phyloP scores from a whole-genome alignment of 53 echinoderm and acorn worm genomes.

The Arbacia lixula region DNA sequence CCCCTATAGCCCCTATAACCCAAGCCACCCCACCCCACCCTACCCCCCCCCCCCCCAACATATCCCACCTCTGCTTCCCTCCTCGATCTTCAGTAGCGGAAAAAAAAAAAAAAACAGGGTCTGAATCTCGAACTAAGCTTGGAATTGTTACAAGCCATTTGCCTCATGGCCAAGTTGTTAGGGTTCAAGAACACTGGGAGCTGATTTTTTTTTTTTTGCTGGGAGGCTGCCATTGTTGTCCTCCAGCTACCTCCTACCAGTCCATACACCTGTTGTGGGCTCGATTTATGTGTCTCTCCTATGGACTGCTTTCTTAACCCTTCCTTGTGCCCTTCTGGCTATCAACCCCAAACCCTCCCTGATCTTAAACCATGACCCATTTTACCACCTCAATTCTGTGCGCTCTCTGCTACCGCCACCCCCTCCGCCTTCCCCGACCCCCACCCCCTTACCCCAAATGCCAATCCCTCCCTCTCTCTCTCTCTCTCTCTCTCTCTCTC shows the following conservation, averaged over 20 bases:
- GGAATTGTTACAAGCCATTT: conserved; percentile 50
- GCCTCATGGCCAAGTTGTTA: conserved; percentile 52
- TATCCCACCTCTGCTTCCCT: no score
- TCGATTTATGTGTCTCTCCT: conserved; percentile 60
- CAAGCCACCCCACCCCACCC: background rate
- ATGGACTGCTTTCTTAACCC: conserved; percentile 58
- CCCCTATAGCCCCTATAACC: background rate
- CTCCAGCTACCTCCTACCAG: conserved; percentile 31
- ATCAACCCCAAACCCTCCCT: conserved; percentile 37
- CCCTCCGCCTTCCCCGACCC: conserved; percentile 35
- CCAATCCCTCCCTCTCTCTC: background rate
- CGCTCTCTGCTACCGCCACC: conserved; percentile 16
- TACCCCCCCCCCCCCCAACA: background rate
- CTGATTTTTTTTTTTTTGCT: background rate
- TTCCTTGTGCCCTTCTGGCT: conserved; percentile 32
- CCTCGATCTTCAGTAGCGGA: no score
- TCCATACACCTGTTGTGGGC: conserved; percentile 46
- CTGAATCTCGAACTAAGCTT: no score
- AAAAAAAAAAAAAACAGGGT: no score
- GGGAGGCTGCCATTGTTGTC: background rate
- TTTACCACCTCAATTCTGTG: no score
- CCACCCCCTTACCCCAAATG: background rate
- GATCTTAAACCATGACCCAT: conserved; percentile 13
- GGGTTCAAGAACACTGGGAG: conserved; percentile 40
- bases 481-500: background rate